Conservation (phyloP, 2,113 vertebrate genomes). For the Pandion haliaetus region DNA sequence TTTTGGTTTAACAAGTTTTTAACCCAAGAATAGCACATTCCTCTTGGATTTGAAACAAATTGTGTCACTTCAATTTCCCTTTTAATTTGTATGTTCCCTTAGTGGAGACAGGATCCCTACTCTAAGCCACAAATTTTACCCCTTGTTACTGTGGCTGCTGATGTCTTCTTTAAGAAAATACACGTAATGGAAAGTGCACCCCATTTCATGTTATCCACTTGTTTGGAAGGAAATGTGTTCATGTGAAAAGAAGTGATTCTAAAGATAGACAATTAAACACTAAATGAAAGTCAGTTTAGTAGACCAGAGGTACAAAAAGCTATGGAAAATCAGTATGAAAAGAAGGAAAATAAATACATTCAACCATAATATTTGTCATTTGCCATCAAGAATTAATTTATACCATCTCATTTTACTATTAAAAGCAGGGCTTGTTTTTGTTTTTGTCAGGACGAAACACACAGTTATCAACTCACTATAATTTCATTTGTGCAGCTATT, state of each 20-base stretch:
- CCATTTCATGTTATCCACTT: neutral
- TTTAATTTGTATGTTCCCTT: neutral
- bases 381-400: neutral
- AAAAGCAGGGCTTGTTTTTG: neutral
- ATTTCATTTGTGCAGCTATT: neutral
- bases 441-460: neutral
- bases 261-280: neutral
- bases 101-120: neutral
- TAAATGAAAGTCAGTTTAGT: neutral
- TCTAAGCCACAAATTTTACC: neutral
- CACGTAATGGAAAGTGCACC: neutral
- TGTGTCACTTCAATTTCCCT: neutral
- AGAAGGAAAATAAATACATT: neutral
- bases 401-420: neutral
- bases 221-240: neutral
- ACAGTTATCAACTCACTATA: neutral
- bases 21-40: neutral
- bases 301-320: neutral
- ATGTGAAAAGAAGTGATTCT: neutral
- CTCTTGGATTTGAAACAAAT: neutral
- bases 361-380: neutral
- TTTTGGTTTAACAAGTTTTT: neutral
- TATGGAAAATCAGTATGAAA: neutral
- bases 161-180: neutral
- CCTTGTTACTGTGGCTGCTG: neutral